A percentile compares a stretch with the other conserved stretches of the same genome.
Conservation (phyloP, 2,797 vertebrate genomes). For the Rousettus madagascariensis region DNA sequence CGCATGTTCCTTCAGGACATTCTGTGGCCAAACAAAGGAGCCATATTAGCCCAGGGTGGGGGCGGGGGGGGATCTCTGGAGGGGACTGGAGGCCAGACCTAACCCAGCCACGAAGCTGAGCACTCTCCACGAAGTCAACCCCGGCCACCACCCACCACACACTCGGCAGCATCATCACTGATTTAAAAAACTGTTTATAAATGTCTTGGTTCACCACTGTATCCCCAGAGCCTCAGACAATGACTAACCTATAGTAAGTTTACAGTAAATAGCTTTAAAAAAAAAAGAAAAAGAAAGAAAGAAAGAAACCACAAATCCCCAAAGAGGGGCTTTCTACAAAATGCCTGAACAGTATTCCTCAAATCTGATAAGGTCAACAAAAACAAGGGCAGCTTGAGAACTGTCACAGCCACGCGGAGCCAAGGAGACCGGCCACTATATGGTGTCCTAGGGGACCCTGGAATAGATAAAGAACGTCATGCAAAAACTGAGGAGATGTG, state of each 20-base stretch:
- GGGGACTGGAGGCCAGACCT: background rate
- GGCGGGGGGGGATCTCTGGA: background rate
- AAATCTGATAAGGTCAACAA: background rate
- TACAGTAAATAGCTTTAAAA: background rate
- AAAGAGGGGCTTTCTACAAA: background rate
- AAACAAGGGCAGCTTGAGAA: background rate
- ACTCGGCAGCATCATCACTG: too few relatives aligned
- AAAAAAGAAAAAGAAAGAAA: background rate
- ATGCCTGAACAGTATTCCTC: background rate
- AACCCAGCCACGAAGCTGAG: background rate
- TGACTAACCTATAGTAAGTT: background rate
- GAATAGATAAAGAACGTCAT: background rate
- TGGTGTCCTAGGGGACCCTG: background rate
- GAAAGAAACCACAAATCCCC: background rate
- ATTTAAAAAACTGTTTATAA: background rate
- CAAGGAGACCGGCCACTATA: background rate
- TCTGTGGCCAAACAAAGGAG: constrained; percentile 85
- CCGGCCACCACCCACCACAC: background rate
- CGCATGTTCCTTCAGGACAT: constrained; percentile 94
- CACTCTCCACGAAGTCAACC: background rate
- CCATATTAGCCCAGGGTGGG: constrained; percentile 63
- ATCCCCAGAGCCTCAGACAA: background rate
- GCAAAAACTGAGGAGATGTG: background rate
- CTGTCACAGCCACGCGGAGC: background rate
- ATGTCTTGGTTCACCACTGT: background rate